Evolutionary conservation across 2,888 invertebrate genomes (phyloP), one percentile per base, ranked within the genome.

Genomic region (Oscheius sp.): DNA sequence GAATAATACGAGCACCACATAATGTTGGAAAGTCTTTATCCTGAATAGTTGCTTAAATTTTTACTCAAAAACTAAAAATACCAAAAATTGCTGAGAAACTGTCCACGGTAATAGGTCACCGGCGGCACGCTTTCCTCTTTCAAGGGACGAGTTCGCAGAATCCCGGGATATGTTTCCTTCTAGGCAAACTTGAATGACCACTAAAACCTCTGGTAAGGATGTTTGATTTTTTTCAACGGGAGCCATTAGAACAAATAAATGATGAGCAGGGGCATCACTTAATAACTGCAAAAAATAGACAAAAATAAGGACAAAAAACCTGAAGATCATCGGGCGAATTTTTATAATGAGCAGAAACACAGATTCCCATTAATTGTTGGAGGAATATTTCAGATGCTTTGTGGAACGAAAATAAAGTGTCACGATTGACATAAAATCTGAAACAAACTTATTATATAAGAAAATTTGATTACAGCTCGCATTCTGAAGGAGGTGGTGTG

Each of bases 61-160:
- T 35, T 23, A 66, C 35, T 6, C 27, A 16, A 45, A n/a, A 25
- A n/a, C n/a, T n/a, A n/a, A n/a, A 25, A 45, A 6, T 16, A 83
- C 85, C 84, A 85, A 69, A 69, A 86, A 88, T 89, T 98, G 96
- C 88, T 98, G 97, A 5, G 95, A 94, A 2, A 99, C 91, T 70
- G 96, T 97, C 99, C 99, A 99, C 0, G 99, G 99, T 82, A 99
- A 96, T 13, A 99, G 91, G 90, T 99, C 99, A 0, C 99, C 99
- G 6, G 95, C 93, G 0, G 96, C 95, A 85, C 95, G 92, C 85
- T 93, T 93, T 0, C 97, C 97, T 78, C 94, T 92, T 0, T 93
- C 92, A 70, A 97, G 90, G 35, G 93, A 93, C 86, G 94, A 93
- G 2, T 91, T 91, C 1, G 96, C 93, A 1, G 93, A 93, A 77